phyloP scores from a whole-genome alignment of 2,888 invertebrate genomes.

The Macrosiphum euphorbiae region DNA sequence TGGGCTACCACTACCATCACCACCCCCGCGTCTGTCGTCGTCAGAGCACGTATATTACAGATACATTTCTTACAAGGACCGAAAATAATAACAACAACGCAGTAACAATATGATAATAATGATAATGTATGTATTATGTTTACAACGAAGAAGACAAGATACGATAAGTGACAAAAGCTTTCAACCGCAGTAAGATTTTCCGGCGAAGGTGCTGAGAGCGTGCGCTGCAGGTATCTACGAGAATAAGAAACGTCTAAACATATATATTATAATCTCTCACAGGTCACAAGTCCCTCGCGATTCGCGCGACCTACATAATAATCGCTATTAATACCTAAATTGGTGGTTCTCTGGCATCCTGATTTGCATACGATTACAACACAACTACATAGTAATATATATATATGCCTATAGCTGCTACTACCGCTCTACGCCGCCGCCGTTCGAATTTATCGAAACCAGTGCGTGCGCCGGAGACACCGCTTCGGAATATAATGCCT shows the following conservation, averaged over 20 bases:
- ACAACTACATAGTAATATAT: not conserved
- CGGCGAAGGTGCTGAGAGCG: not conserved
- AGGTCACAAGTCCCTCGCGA: not conserved
- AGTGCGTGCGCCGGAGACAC: not conserved
- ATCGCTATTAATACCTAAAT: slow-evolving; percentile 28
- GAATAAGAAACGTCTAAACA: not conserved
- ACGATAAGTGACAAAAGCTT: not conserved
- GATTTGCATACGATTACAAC: slow-evolving; percentile 19
- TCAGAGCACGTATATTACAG: not conserved
- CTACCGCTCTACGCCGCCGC: not conserved
- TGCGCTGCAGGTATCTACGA: not conserved
- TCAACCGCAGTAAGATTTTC: not conserved
- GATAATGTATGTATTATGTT: not conserved
- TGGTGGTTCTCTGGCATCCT: not conserved
- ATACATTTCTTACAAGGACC: not conserved
- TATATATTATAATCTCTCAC: not conserved
- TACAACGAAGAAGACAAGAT: not conserved
- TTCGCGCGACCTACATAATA: slow-evolving; percentile 44
- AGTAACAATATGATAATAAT: slow-evolving; percentile 1
- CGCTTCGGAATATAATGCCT: slow-evolving; percentile 46
- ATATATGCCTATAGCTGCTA: not conserved
- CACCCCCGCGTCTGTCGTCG: not conserved
- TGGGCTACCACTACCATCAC: not conserved
- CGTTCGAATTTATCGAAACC: slow-evolving; percentile 46
- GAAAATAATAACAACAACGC: not conserved